A percentile compares a stretch with the other conserved stretches of the same genome.
Evolutionary conservation across 2,888 invertebrate genomes (phyloP).

Genomic region (Carterocephalus palaemon): DNA sequence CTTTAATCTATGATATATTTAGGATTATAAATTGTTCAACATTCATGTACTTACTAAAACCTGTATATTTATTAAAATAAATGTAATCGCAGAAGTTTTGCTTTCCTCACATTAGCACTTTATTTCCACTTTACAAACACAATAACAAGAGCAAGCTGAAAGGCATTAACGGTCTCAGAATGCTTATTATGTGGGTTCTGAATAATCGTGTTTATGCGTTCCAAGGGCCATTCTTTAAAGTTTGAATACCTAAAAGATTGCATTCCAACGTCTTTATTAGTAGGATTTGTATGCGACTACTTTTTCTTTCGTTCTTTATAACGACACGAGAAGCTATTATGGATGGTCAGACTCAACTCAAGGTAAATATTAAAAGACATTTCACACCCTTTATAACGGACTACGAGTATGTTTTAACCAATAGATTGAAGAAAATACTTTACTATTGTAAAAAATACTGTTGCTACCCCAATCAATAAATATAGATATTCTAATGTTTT

Average conservation of each 20-base stretch:
- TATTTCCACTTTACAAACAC: constrained; percentile 12
- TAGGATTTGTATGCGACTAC: constrained; percentile 18
- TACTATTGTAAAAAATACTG: too few species aligned
- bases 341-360: not conserved
- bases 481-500: too few species aligned
- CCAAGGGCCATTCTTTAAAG: constrained; percentile 15
- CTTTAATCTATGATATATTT: too few species aligned
- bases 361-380: too few species aligned
- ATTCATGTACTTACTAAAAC: too few species aligned
- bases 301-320: constrained; percentile 14
- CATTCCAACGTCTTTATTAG: constrained; percentile 21
- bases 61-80: too few species aligned
- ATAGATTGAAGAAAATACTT: too few species aligned
- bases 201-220: constrained; percentile 14
- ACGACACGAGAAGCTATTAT: constrained; percentile 11
- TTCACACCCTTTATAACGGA: too few species aligned
- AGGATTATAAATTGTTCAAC: too few species aligned
- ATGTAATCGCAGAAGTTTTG: too few species aligned
- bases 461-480: too few species aligned
- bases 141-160: constrained; percentile 20
- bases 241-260: constrained; percentile 24
- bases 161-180: constrained; percentile 23
- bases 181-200: constrained; percentile 20
- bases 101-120: constrained; percentile 1
- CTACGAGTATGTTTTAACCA: too few species aligned